Evolutionary conservation across 2,113 vertebrate species (phyloP).

Genomic region (Proterorhinus semilunaris): DNA sequence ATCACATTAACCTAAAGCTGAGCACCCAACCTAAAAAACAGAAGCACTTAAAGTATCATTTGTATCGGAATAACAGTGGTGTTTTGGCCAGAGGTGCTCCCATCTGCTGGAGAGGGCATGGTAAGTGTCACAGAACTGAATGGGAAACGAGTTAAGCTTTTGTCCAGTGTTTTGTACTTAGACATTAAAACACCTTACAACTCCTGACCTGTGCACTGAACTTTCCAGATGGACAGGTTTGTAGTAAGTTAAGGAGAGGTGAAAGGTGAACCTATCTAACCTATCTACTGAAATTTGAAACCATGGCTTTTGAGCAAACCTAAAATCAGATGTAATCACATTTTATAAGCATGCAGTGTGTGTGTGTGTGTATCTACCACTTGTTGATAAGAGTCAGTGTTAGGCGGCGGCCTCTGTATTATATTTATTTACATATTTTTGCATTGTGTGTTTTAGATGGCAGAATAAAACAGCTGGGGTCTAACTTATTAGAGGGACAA

Average conservation of each 20-base stretch:
- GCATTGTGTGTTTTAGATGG: conserved; percentile 57
- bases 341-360: too few species aligned
- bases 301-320: neutral
- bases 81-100: conserved; percentile 86
- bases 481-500: conserved; percentile 48
- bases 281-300: neutral
- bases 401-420: too few species aligned
- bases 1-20: conserved; percentile 97
- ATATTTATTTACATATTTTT: neutral
- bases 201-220: conserved; percentile 3
- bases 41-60: conserved; percentile 94
- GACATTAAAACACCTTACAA: neutral
- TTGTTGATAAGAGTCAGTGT: too few species aligned
- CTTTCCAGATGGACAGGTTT: neutral
- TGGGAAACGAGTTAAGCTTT: neutral
- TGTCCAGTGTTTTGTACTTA: neutral
- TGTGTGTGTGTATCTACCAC: too few species aligned
- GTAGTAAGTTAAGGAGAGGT: neutral
- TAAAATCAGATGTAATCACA: too few species aligned
- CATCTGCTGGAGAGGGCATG: conserved; percentile 92
- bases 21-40: conserved; percentile 98
- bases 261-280: neutral
- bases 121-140: conserved; percentile 66
- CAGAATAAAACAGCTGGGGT: conserved; percentile 75
- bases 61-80: conserved; percentile 88